Base-by-base conservation (phyloP, 2,888 invertebrate genomes). In the Rosalia funebris region DNA sequence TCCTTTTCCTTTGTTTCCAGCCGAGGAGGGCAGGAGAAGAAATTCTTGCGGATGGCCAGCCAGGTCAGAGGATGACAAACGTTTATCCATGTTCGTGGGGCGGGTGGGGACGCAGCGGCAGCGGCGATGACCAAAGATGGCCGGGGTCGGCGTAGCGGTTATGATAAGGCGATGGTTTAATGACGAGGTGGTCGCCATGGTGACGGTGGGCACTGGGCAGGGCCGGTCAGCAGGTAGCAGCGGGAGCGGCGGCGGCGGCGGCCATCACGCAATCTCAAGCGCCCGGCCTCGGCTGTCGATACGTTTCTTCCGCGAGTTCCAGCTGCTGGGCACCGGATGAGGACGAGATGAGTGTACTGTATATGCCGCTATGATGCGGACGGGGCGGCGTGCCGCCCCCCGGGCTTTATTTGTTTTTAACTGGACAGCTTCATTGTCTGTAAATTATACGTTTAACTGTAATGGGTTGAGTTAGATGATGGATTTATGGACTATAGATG, bases 131-230 rank as follows among this genome's bases (percentile, higher is more conserved):
- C 81, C 80, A 79, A 81, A 81, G 80, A 81, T 81, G 81, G 81
- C 80, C 79, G 81, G 75, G 75, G 74, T 75, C 79, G 81, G 75
- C 72, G 70, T 70, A 82, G 81, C 81, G 83, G 83, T 83, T 83
- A 83, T 83, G 83, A 83, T 83, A 83, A 83, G 83, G 82, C 83
- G 83, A 83, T 83, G 82, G 82, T 82, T 82, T 83, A 83, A 83
- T 83, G 83, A 83, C 83, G 82, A 82, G 81, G 82, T 81, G 81
- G 83, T 83, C 80, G 79, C 80, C 79, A 82, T 82, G 81, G 79
- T 75, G 77, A 83, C 83, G 82, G 79, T 79, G 80, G 82, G 81
- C 82, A 80, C 80, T 82, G 82, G 82, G 81, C 81, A 81, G 79
- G 81, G 80, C 81, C 81, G 82, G 80, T 76, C 78, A 75, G 75